A percentile compares a stretch with the other conserved stretches of the same genome.
phyloP scores from a whole-genome alignment of 2,113 vertebrate genomes.

The Phainopepla nitens region DNA sequence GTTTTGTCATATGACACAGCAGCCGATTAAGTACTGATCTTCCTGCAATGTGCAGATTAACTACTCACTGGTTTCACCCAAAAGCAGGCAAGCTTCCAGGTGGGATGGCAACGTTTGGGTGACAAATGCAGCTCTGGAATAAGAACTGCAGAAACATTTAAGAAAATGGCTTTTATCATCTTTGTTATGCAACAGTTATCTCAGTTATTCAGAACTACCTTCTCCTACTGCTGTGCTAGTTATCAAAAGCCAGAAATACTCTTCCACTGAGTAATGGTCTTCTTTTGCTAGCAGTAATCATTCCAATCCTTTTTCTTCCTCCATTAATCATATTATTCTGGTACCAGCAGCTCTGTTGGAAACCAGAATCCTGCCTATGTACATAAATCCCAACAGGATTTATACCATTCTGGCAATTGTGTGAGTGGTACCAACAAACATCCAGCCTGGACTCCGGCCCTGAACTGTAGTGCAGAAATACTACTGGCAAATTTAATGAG shows the following conservation, averaged over 20 bases:
- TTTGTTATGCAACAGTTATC: not conserved
- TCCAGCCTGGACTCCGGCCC: not conserved
- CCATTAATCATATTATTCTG: not conserved
- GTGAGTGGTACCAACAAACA: not conserved
- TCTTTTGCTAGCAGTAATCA: not conserved
- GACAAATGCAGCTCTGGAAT: not conserved
- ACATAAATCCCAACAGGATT: not conserved
- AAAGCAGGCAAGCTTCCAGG: not conserved
- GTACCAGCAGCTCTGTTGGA: not conserved
- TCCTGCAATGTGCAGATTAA: not conserved
- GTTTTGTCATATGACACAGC: not conserved
- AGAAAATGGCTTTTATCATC: not conserved
- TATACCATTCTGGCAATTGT: not conserved
- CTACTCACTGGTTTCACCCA: not conserved
- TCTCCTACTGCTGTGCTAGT: not conserved
- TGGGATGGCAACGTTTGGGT: not conserved
- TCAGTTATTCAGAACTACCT: not conserved
- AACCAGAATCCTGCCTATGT: not conserved
- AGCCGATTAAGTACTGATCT: not conserved
- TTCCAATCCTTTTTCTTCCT: not conserved
- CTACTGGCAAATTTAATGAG: not conserved
- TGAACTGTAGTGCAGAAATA: not conserved
- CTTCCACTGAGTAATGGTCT: not conserved
- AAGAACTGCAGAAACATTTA: not conserved
- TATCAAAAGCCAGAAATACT: not conserved